Base-by-base conservation (phyloP, 2,888 invertebrate species). In the Lycaena phlaeas region DNA sequence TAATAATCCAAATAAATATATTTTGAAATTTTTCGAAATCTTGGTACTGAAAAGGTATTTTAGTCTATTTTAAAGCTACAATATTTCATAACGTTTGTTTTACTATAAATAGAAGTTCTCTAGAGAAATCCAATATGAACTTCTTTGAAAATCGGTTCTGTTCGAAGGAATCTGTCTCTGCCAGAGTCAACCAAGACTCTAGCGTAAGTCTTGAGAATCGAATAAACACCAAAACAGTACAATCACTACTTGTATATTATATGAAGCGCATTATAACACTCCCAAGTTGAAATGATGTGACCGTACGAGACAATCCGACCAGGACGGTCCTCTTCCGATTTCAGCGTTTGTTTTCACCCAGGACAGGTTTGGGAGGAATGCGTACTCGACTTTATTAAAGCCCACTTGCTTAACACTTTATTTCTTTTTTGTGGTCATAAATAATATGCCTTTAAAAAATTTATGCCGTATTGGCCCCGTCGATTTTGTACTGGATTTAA, bases 401-500 rank as follows among this genome's bases (percentile, higher is more conserved):
- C 76, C 72, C 76, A 78, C 79, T 77, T 73, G n/a, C n/a, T n/a
- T n/a, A n/a, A 74, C 68, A 69, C 70, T 75, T 79, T 78, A 76
- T 69, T 70, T 68, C 75, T 77, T 78, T n/a, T 78, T 77, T 79
- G 74, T 72, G 61, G 58, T 62, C 64, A 70, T 78, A 76, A 75
- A 78, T 76, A 73, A 69, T 69, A 68, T 68, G 62, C 61, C 60
- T 71, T 69, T 68, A 71, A 71, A 73, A 64, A 70, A 67, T 73
- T 74, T 68, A 66, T 67, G 56, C 52, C 59, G 60, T 64, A 69
- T 67, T 59, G 61, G 60, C 56, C 57, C 60, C 59, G 67, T 68
- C 64, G 64, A 60, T 65, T 63, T 62, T 51, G 59, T 54, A 53
- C 22, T 22, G 7, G 22, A 2, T 7, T 22, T 22, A 22, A 22